phyloP scores from a whole-genome alignment of 2,113 vertebrate species.

The Lynx canadensis region DNA sequence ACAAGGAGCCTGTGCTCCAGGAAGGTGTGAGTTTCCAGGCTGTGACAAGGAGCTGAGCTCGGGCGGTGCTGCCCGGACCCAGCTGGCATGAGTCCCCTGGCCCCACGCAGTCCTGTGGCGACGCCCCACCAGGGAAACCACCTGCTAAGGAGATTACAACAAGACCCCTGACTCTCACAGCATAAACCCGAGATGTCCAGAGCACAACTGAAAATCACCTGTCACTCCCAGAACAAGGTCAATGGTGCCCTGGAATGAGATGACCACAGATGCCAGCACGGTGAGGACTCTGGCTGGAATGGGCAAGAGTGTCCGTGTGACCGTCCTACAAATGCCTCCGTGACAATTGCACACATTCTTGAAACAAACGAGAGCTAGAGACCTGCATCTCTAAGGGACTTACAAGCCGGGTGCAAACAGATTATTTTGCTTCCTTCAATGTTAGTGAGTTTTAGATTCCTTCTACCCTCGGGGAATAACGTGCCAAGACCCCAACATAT shows the following conservation, averaged over 20 bases:
- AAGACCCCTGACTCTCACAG: neutral
- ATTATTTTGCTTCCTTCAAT: neutral
- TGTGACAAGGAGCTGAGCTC: fast-evolving
- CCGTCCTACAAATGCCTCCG: neutral
- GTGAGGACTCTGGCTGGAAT: fast-evolving
- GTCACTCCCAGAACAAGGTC: neutral
- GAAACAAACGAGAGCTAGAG: neutral
- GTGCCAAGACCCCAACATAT: neutral
- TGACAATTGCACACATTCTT: neutral
- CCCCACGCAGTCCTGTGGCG: fast-evolving
- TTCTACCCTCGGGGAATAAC: neutral
- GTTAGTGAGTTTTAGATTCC: neutral
- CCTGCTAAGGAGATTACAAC: neutral
- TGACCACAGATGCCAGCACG: fast-evolving
- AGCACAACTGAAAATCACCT: neutral
- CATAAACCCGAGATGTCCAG: neutral
- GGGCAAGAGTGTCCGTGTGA: too few relatives aligned
- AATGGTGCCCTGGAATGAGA: fast-evolving
- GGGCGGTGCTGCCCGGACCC: fast-evolving
- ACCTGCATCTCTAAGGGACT: fast-evolving
- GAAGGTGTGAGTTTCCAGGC: neutral
- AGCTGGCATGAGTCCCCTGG: neutral
- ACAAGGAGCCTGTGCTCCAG: fast-evolving
- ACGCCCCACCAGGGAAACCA: neutral
- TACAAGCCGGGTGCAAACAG: fast-evolving